These are phyloP conservation scores for Numida meleagris DNA, from an alignment of 2,113 vertebrate genomes.

Conservation along the genomic window DNA sequence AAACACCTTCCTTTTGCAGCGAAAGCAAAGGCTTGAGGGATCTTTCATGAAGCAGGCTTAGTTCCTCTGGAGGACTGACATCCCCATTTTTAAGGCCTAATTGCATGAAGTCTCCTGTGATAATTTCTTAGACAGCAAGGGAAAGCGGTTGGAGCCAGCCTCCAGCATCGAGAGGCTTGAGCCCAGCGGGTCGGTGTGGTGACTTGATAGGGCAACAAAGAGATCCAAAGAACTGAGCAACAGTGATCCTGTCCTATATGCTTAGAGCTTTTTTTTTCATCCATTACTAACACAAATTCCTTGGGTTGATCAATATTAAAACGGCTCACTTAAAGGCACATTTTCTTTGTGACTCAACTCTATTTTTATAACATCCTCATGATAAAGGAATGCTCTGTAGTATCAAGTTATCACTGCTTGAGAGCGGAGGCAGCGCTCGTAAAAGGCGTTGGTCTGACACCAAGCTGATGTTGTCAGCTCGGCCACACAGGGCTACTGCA, in stretches of 20 bases:
- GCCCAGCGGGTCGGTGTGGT: background rate
- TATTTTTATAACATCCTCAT: background rate
- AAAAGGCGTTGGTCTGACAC: background rate
- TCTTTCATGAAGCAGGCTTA: conserved; percentile 45
- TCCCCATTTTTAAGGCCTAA: conserved; percentile 34
- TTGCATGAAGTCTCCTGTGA: conserved; percentile 21
- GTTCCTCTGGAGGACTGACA: conserved; percentile 36
- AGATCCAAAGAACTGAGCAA: background rate
- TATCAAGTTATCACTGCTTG: background rate
- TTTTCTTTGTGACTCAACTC: background rate
- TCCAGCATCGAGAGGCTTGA: background rate
- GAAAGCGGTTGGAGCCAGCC: background rate
- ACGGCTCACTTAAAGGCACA: background rate
- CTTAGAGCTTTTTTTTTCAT: background rate
- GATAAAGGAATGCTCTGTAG: background rate
- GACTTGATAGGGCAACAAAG: conserved; percentile 11
- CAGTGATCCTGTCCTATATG: background rate
- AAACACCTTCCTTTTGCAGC: background rate
- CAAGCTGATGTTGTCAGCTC: background rate
- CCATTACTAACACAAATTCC: background rate
- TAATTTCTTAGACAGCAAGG: conserved; percentile 14
- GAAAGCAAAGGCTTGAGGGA: conserved; percentile 11
- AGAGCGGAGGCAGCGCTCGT: background rate
- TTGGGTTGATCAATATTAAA: background rate
- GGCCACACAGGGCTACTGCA: background rate